Base-by-base conservation (phyloP, 2,113 vertebrate species). In the Heterocephalus glaber region DNA sequence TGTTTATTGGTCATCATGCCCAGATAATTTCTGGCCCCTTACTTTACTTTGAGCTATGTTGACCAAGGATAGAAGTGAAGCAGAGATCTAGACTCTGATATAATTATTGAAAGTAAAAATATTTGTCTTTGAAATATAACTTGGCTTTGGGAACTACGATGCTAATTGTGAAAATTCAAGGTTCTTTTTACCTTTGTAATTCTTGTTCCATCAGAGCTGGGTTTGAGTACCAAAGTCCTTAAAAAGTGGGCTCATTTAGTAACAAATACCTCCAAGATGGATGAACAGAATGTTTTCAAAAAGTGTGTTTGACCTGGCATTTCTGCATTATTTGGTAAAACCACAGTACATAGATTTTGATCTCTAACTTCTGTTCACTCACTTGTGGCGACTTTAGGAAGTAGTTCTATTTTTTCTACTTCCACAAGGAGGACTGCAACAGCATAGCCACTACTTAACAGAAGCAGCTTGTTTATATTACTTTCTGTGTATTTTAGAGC, bases 121-220 rank as follows among this genome's bases (percentile, higher is more conserved):
- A 63, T 95, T 91, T 70, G 7, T 84, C 90, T 89, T 94, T 95
- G 72, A 95, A 93, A 88, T 83, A 60, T 82, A 89, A 97, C 44
- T 79, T 86, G 54, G 44, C n/a, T 96, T 95, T 92, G 90, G 91
- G 92, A 90, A 95, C 65, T 98, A 80, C 26, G 6, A 95, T 92
- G 76, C 20, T 82, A 47, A 76, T 86, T 86, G n/a, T 97, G 91
- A 97, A 98, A 96, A 96, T 61, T 96, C 38, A 89, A 89, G 2
- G 79, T 94, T 86, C 77, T 95, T 22, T 54, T 96, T 96, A 85
- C 87, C 87, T 89, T 84, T 94, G 85, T 97, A 90, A 94, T 90
- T 97, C 96, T 97, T 98, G 79, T 82, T 96, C 63, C 74, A 95
- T 93, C 88, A 92, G 12, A 77, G 33, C 11, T 98, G 96, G 87